Base-by-base conservation (phyloP, 2,797 vertebrate genomes). In the Myotis myotis region DNA sequence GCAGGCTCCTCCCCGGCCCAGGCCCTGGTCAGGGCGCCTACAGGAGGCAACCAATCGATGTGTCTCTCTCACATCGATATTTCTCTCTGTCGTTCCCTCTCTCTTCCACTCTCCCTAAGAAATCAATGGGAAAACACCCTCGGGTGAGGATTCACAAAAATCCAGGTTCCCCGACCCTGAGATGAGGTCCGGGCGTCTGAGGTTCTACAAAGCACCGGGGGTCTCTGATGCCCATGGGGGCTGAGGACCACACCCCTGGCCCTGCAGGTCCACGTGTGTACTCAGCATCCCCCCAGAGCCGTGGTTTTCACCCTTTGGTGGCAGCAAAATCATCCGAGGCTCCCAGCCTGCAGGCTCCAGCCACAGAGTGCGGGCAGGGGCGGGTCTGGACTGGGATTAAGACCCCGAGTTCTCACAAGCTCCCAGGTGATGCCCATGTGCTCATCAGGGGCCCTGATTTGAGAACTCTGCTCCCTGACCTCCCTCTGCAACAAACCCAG, bases 391-490 rank as follows among this genome's bases (percentile, higher is more conserved):
- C 5, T 1, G 10, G 30, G 1, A 0, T 38, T 28, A 20, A 49
- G 30, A 8, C 10, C 2, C 20, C 22, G 1, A 0, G 23, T 51
- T 74, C n/a, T 55, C 47, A 36, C 8, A n/a, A 19, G 28, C 33
- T 30, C 25, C 8, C 66, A 47, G 57, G 15, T 16, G 20, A 15
- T 0, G 36, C 8, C 55, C 13, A 15, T 10, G 44, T 19, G 64
- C 13, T 55, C 3, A 1, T 4, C 17, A 0, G 6, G 6, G 28
- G 16, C 64, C 47, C 3, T 0, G 2, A 36, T 51, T 9, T 7
- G 49, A 70, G 71, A 93, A 66, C 23, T 25, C 57, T 3, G 23
- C 30, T 28, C 38, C 3, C 10, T 5, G 4, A 5, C 12, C 15
- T 28, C 53, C 3, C 1, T 28, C 33, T 19, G 51, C 66, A 13